Conservation (phyloP, 2,113 vertebrate species). For the Aptenodytes forsteri region DNA sequence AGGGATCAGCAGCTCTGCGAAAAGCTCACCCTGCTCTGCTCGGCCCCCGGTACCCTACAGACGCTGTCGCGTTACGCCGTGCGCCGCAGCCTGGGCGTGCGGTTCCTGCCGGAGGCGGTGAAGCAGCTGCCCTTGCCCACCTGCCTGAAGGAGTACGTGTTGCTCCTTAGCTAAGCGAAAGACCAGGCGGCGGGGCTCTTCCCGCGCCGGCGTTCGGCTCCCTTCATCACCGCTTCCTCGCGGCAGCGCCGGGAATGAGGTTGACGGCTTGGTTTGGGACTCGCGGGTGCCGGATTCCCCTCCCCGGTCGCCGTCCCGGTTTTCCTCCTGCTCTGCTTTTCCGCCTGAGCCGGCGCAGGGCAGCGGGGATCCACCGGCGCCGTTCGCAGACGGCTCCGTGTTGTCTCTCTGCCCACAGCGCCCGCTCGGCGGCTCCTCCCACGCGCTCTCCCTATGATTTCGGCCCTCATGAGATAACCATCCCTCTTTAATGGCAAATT, state of each 20-base stretch:
- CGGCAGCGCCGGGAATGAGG: not conserved
- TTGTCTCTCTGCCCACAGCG: not conserved
- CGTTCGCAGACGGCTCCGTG: accelerated
- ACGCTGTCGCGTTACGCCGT: conserved; percentile 85
- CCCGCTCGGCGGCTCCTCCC: not conserved
- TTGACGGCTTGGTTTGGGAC: not conserved
- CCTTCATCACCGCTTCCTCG: not conserved
- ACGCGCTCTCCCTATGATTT: accelerated
- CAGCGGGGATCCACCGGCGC: not conserved
- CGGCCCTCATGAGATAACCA: accelerated
- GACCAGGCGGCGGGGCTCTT: no score
- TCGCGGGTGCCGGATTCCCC: accelerated
- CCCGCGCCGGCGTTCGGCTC: accelerated
- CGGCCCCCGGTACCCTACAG: conserved; percentile 83
- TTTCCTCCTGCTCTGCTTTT: not conserved
- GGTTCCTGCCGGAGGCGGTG: conserved; percentile 87
- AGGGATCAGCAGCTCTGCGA: conserved; percentile 90
- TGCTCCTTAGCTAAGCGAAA: conserved; percentile 79
- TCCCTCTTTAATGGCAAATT: not conserved
- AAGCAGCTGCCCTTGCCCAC: conserved; percentile 90
- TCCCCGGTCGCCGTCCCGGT: accelerated
- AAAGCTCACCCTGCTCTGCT: conserved; percentile 83
- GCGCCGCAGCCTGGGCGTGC: conserved; percentile 85
- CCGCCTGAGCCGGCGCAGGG: not conserved
- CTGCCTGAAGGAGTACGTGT: conserved; percentile 88